Conservation (phyloP, 2,113 vertebrate species). For the Anolis carolinensis region DNA sequence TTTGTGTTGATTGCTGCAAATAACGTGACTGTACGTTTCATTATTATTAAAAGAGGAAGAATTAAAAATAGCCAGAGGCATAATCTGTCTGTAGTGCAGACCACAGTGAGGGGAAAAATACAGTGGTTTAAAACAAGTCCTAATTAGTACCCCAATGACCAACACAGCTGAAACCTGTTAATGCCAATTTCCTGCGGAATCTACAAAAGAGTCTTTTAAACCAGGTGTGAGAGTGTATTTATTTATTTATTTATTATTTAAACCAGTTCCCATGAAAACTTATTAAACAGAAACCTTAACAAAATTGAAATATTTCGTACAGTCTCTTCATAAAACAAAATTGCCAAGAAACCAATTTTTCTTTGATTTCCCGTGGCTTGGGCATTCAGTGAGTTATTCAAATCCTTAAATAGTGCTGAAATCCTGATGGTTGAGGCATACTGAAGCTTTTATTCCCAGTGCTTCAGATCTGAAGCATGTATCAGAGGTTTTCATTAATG, state of each 20-base stretch:
- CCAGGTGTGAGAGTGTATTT: neutral
- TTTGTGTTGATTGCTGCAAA: slow-evolving; percentile 52
- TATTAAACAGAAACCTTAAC: slow-evolving; percentile 11
- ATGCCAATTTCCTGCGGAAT: slow-evolving; percentile 35
- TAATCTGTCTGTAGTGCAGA: slow-evolving; percentile 34
- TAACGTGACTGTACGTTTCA: slow-evolving; percentile 26
- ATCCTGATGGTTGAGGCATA: neutral
- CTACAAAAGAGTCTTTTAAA: slow-evolving; percentile 39
- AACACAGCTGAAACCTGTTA: slow-evolving; percentile 40
- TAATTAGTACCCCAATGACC: slow-evolving; percentile 46
- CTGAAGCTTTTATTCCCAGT: neutral
- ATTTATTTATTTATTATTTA: neutral
- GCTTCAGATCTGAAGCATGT: slow-evolving; percentile 26
- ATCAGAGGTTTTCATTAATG: slow-evolving; percentile 26
- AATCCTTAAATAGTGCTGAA: slow-evolving; percentile 14
- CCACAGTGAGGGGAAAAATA: slow-evolving; percentile 2
- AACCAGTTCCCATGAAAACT: slow-evolving; percentile 36
- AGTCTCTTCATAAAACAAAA: slow-evolving; percentile 33
- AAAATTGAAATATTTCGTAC: slow-evolving; percentile 31
- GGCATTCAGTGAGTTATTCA: slow-evolving; percentile 39
- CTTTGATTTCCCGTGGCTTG: neutral
- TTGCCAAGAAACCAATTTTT: slow-evolving; percentile 23
- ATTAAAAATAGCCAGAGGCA: slow-evolving; percentile 49
- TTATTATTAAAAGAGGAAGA: slow-evolving; percentile 51
- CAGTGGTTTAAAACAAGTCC: slow-evolving; percentile 46